A percentile compares a stretch with the other conserved stretches of the same genome.
These are phyloP conservation scores for Kuschelorhynchus macadamiae DNA, from an alignment of 2,888 invertebrate genomes.

Conservation along the genomic window DNA sequence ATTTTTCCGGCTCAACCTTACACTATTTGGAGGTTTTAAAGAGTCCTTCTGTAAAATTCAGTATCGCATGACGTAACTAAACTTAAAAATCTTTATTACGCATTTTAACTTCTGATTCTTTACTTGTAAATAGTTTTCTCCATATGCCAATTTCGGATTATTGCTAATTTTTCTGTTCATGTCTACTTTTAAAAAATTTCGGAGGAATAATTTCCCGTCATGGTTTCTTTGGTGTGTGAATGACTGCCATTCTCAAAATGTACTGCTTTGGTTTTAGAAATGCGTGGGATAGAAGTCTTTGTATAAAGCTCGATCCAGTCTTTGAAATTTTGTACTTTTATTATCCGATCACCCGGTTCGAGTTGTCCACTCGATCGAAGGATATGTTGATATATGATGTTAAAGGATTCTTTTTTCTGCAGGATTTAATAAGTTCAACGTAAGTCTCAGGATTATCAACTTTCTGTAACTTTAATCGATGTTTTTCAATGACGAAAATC, in stretches of 20 bases:
- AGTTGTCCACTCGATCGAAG: slow-evolving; percentile 37
- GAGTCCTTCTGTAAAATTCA: slow-evolving; percentile 36
- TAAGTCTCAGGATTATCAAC: slow-evolving; percentile 38
- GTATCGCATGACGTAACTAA: slow-evolving; percentile 32
- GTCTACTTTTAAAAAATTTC: slow-evolving; percentile 17
- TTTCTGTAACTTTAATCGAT: slow-evolving; percentile 23
- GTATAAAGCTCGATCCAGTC: slow-evolving; percentile 23
- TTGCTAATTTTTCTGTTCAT: slow-evolving; percentile 20
- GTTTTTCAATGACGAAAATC: slow-evolving; percentile 53
- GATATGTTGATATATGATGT: slow-evolving; percentile 32
- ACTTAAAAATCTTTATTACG: slow-evolving; percentile 25
- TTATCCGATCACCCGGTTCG: slow-evolving; percentile 14
- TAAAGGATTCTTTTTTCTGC: slow-evolving; percentile 33
- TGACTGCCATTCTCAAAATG: slow-evolving; percentile 19
- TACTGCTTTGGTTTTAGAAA: slow-evolving; percentile 1
- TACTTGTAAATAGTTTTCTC: slow-evolving; percentile 31
- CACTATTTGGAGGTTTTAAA: slow-evolving; percentile 15
- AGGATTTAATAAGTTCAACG: slow-evolving; percentile 23
- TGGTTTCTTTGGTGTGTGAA: slow-evolving; percentile 26
- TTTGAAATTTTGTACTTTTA: slow-evolving; percentile 36
- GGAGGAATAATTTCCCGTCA: slow-evolving; percentile 22
- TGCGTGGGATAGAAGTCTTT: slow-evolving; percentile 29
- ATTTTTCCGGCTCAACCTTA: background rate
- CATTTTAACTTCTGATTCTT: slow-evolving; percentile 27
- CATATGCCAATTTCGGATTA: slow-evolving; percentile 27